Evolutionary conservation across 2,797 vertebrate species (phyloP), one percentile per base, ranked within the genome.

Genomic region (Syngnathus acus): DNA sequence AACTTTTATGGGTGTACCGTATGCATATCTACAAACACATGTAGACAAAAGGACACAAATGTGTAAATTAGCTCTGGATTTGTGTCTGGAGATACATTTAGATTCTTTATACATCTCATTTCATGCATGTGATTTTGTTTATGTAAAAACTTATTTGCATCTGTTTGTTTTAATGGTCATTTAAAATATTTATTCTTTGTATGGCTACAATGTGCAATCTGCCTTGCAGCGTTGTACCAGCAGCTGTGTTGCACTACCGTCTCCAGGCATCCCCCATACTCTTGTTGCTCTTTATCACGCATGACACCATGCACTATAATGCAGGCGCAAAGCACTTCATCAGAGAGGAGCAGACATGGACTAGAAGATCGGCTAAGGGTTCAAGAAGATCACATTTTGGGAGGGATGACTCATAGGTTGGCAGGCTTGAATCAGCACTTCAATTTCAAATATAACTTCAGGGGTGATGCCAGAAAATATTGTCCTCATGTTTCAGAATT

Each of bases 271-370:
- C 75, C 75, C 75, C 69, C 55, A 70, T 79, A 68, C 67, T 72
- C 66, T 21, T 54, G 72, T 71, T n/a, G 59, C 85, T 84, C 66
- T 87, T 89, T 87, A 84, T 88, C 80, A 89, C 88, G 85, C 86
- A 84, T 13, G 69, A 80, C 84, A 85, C 74, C 14, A 78, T 78
- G 88, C 77, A 82, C 81, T 65, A 45, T 62, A 78, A 79, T 84
- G 81, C 78, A 87, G 77, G 79, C 73, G 19, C 76, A 72, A 75
- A 82, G 76, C 83, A 84, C 81, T 86, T 88, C 86, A 86, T 89
- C 83, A 70, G 65, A 78, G 68, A 78, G 79, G 83, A 87, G 82
- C 81, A 81, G 83, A 86, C 16, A 78, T 71, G 80, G 73, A 76
- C 80, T 74, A 69, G 77, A 75, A 75, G 77, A 81, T 65, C 66